Base-by-base conservation (phyloP, 2,888 invertebrate species). In the Sisyra terminalis region DNA sequence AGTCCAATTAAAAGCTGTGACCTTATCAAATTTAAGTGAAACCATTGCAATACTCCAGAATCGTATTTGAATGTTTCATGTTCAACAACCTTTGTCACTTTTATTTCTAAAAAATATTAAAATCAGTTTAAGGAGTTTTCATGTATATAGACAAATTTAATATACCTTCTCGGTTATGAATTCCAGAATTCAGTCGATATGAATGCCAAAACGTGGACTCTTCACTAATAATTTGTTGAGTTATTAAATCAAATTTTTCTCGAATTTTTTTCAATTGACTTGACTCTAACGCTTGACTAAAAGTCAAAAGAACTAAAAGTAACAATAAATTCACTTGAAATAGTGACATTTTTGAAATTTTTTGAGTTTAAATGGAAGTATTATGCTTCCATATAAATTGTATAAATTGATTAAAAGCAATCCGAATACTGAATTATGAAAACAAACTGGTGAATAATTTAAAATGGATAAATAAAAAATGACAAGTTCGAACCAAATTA, bases 131-230 rank as follows among this genome's bases (percentile, higher is more conserved):
- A 3, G 16, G n/a, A n/a, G n/a, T n/a, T 36, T 14, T 2, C 10
- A 34, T 29, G 10, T 37, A 2, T 29, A 36, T n/a, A 34, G 11
- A 29, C 15, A 29, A 37, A 14, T n/a, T 37, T 35, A 18, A 24
- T 17, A 39, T 14, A 46, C 67, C 65, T 57, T 65, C 63, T 45
- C 64, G 56, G 52, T 60, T 63, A 38, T 56, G 56, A 44, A 53
- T 49, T 5, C 54, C 59, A 3, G 54, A 53, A 31, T 51, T 53
- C 45, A 57, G 57, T 50, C 59, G 57, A 46, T 62, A 60, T 3
- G 57, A 53, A 46, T 60, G 51, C 61, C 60, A 59, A 45, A 56
- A 46, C 29, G 47, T 16, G 3, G 47, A 45, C 11, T 49, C 47
- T 6, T 40, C 29, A 39, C 47, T 39, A 11, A 48, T 15, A n/a